Conservation (phyloP, 2,113 vertebrate species). For the Brachyhypopomus gauderio region DNA sequence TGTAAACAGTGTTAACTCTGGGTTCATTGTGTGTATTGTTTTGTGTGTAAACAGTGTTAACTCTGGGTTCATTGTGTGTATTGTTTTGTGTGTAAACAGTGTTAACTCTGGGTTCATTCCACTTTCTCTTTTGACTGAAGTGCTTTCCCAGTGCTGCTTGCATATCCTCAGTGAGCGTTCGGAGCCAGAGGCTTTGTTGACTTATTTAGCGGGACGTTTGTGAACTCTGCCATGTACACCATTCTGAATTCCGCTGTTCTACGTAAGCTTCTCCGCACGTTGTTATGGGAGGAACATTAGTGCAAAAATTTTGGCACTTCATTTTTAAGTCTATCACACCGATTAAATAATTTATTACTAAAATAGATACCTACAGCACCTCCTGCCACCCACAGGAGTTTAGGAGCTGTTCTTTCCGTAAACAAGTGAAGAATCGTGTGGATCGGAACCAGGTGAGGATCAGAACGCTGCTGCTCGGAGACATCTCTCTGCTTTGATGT, state of each 20-base stretch:
- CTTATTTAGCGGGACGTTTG: slow-evolving; percentile 34
- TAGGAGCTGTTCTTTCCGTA: slow-evolving; percentile 69
- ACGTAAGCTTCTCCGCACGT: slow-evolving; percentile 1
- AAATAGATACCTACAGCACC: slow-evolving; percentile 47
- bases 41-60: too few species aligned
- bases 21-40: neutral
- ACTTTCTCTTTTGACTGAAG: slow-evolving; percentile 14
- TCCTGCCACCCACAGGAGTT: slow-evolving; percentile 59
- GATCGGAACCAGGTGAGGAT: slow-evolving; percentile 64
- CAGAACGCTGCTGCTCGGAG: slow-evolving; percentile 57
- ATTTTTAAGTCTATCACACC: slow-evolving; percentile 62
- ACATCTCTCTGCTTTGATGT: slow-evolving; percentile 66
- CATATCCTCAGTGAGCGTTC: slow-evolving; percentile 47
- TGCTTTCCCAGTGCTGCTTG: slow-evolving; percentile 26
- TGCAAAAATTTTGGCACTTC: slow-evolving; percentile 56
- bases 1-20: too few species aligned
- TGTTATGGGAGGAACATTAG: slow-evolving; percentile 53
- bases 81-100: neutral
- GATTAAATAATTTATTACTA: slow-evolving; percentile 65
- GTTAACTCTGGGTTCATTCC: slow-evolving; percentile 9
- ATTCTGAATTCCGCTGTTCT: neutral
- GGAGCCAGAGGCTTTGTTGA: slow-evolving; percentile 54
- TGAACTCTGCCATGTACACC: slow-evolving; percentile 20
- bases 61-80: too few species aligned
- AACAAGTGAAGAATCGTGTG: slow-evolving; percentile 63